Base-by-base conservation (phyloP, 1,140 invertebrate genomes). In the Cotesia vestalis region DNA sequence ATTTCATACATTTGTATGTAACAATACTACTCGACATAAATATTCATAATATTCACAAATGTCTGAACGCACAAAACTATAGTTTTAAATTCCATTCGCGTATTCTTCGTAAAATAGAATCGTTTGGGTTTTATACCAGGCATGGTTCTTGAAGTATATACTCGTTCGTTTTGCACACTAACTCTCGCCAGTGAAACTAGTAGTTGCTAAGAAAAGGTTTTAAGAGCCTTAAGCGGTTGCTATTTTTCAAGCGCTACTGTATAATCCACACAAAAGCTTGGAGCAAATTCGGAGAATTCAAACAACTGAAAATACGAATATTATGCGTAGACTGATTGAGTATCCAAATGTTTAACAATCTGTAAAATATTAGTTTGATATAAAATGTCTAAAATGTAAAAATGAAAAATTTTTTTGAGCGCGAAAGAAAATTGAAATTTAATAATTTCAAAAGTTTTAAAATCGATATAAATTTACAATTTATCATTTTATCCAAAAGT, bases 61-160 rank as follows among this genome's bases (percentile, higher is more conserved):
- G 53, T 34, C 34, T 67, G 53, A 35, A 52, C 4, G 0, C 12
- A 69, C 17, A 70, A 52, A 73, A 70, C 75, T 67, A 62, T 36
- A 27, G 34, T 64, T 72, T 53, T 46, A 75, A 75, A 80, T 79
- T 77, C 78, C 36, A 74, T 61, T 67, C 77, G 72, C 78, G 78
- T 78, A 64, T 72, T 61, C 53, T 64, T 79, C 77, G 76, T 80
- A 80, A 80, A 80, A 80, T 74, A 68, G 75, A 78, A 80, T 80
- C 75, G 76, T 80, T 80, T 75, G 75, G 70, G 72, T 78, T 78
- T 77, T 79, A 77, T 77, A 73, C 70, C 51, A 38, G 61, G 40
- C 36, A 57, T 67, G 64, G 64, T 51, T 35, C 38, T 64, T n/a
- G 12, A 12, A 64, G 51, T 20, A 67, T 11, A 9, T 27, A 51